These are phyloP conservation scores for Benthosema pterotum DNA, from an alignment of 2,797 vertebrate species.

Conservation along the genomic window DNA sequence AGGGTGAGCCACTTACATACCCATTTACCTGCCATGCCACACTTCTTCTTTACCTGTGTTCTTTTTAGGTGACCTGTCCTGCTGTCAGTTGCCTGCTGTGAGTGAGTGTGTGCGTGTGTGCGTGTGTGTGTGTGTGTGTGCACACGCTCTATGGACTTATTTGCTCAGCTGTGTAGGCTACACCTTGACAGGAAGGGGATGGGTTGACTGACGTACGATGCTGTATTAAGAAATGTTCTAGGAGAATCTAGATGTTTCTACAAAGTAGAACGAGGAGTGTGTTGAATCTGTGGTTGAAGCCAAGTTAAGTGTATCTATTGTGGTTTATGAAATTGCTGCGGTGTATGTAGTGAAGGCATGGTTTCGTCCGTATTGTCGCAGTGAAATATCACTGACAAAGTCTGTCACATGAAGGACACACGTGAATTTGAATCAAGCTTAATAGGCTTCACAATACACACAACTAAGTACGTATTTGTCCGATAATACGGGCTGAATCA, in stretches of 20 bases:
- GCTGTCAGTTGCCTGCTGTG: conserved; percentile 6
- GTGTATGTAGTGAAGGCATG: conserved; percentile 9
- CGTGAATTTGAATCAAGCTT: neutral
- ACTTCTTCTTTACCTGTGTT: conserved; percentile 42
- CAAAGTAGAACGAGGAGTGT: conserved; percentile 8
- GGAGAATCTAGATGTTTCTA: conserved; percentile 37
- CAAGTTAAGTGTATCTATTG: too few relatives aligned
- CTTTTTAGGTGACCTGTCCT: conserved; percentile 38
- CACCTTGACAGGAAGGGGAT: conserved; percentile 3
- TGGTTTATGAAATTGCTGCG: neutral
- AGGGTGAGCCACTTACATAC: conserved; percentile 64
- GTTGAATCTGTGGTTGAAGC: too few relatives aligned
- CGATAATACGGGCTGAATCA: conserved; percentile 25
- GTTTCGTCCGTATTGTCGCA: neutral
- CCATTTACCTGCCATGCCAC: conserved; percentile 46
- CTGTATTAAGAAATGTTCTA: conserved; percentile 35
- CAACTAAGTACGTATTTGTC: conserved; percentile 35
- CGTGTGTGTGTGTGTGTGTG: neutral
- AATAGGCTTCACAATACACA: neutral
- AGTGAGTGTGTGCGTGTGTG: neutral
- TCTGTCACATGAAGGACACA: neutral
- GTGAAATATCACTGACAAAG: conserved; percentile 17
- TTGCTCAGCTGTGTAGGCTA: conserved; percentile 23
- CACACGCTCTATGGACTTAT: conserved; percentile 4
- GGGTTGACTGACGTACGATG: conserved; percentile 2